Conservation (phyloP, 2,888 invertebrate species). For the Kryphioiulus occultus region DNA sequence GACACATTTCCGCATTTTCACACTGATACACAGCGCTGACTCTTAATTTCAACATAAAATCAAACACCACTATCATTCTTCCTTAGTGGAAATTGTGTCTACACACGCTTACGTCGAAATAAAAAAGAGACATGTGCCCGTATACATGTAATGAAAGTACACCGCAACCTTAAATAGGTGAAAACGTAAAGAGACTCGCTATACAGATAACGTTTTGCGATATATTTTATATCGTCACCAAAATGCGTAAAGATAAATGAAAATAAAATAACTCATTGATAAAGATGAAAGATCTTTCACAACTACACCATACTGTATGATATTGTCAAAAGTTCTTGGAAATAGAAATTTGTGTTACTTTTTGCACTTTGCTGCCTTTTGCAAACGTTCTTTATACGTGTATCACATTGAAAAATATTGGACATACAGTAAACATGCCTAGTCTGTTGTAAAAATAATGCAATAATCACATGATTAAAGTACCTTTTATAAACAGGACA, state of each 20-base stretch:
- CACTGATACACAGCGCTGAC: not conserved
- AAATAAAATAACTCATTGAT: not conserved
- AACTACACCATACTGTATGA: too few species aligned
- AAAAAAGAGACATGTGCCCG: not conserved
- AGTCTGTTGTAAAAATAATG: too few species aligned
- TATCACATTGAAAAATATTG: too few species aligned
- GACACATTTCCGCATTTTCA: slow-evolving; percentile 26
- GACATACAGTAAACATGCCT: too few species aligned
- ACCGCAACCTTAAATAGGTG: not conserved
- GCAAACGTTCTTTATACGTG: too few species aligned
- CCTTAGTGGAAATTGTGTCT: slow-evolving; percentile 2
- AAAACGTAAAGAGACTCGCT: not conserved
- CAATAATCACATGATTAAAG: too few species aligned
- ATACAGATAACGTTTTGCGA: not conserved
- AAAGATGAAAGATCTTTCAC: too few species aligned
- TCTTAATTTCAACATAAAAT: slow-evolving; percentile 36
- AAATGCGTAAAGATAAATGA: not conserved
- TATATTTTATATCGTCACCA: not conserved
- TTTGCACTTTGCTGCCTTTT: too few species aligned
- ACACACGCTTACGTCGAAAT: not conserved
- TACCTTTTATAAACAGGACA: too few species aligned
- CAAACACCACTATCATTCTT: slow-evolving; percentile 34
- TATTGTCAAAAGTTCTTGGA: too few species aligned
- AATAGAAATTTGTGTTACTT: too few species aligned
- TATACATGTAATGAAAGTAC: not conserved